phyloP scores from a whole-genome alignment of 2,797 vertebrate genomes.

The Gymnothorax reevesii region DNA sequence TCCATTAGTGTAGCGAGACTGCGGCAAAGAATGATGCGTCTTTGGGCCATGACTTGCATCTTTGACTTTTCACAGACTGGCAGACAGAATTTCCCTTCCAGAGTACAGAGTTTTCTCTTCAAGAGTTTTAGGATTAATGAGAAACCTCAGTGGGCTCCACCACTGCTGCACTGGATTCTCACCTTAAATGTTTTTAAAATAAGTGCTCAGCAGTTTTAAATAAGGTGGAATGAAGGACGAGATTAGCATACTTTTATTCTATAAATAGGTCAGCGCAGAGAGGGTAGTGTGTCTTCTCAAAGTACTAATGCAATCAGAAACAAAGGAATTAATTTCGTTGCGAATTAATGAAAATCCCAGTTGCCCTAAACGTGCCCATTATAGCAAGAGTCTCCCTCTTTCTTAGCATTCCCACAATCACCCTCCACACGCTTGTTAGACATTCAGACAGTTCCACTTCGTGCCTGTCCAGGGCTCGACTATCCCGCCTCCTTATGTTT shows the following conservation, averaged over 20 bases:
- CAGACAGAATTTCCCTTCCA: neutral
- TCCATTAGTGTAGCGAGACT: neutral
- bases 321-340: neutral
- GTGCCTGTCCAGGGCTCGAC: neutral
- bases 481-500: conserved; percentile 39
- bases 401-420: neutral
- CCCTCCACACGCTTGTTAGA: neutral
- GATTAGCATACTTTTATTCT: neutral
- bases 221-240: neutral
- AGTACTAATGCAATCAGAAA: conserved; percentile 3
- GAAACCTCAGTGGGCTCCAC: neutral
- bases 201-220: neutral
- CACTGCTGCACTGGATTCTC: neutral
- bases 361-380: conserved; percentile 1
- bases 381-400: neutral
- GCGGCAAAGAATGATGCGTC: neutral
- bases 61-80: neutral
- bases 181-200: neutral
- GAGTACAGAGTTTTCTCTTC: neutral
- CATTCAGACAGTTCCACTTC: conserved; percentile 4
- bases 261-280: neutral
- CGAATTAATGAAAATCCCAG: neutral
- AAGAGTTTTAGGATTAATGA: neutral
- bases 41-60: neutral
- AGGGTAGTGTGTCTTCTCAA: neutral